These are phyloP conservation scores for Eleutherodactylus coqui DNA, from an alignment of 2,797 vertebrate species.

Conservation along the genomic window DNA sequence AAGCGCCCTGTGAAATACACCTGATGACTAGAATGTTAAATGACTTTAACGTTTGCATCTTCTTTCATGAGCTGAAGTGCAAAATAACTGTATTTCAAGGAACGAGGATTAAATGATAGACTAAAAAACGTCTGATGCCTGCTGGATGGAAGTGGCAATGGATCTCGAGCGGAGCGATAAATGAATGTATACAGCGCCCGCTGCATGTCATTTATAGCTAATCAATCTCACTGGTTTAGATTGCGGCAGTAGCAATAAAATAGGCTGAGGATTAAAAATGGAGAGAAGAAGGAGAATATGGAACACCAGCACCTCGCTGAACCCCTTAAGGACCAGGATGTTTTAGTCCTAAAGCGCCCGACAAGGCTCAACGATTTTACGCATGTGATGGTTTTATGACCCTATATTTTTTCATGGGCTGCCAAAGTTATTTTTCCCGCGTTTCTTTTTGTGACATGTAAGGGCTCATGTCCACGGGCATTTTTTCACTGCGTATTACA, in stretches of 20 bases:
- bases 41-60: constrained; percentile 8
- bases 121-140: neutral
- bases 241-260: neutral
- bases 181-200: neutral
- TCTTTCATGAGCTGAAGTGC: constrained; percentile 9
- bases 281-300: neutral
- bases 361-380: no score
- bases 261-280: no score
- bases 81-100: constrained; percentile 28
- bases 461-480: no score
- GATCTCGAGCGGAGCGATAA: neutral
- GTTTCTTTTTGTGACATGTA: no score
- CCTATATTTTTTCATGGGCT: no score
- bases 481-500: no score
- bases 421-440: no score
- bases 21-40: constrained; percentile 12
- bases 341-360: no score
- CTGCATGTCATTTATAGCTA: neutral
- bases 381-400: no score
- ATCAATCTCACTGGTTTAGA: neutral
- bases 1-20: constrained; percentile 16
- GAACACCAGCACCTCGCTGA: neutral
- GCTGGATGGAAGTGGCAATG: neutral
- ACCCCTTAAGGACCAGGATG: no score
- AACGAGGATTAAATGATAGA: constrained; percentile 42